Evolutionary conservation across 2,797 vertebrate species (phyloP).

Genomic region (Hapalemur alaotrensis): DNA sequence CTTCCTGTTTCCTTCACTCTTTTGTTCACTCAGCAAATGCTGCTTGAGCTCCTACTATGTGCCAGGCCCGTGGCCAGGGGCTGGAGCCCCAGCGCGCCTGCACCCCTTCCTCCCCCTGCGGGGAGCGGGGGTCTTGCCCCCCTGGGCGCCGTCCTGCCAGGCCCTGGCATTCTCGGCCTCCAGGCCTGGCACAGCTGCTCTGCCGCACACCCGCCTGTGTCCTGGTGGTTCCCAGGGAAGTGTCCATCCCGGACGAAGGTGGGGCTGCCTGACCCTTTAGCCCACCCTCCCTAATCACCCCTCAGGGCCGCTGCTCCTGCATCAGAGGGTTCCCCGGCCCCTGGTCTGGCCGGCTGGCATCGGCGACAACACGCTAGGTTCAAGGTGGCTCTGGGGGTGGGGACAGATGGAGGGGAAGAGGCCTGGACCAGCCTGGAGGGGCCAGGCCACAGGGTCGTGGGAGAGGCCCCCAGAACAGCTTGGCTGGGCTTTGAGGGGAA

Average conservation of each 20-base stretch:
- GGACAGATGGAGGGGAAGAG: neutral
- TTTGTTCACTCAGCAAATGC: fast-evolving
- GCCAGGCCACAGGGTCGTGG: no score
- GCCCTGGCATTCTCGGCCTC: fast-evolving
- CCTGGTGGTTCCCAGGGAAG: fast-evolving
- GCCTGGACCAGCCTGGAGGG: neutral
- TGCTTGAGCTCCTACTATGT: fast-evolving
- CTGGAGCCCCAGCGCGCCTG: neutral
- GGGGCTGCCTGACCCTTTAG: fast-evolving
- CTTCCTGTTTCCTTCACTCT: no score
- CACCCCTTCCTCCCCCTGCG: neutral
- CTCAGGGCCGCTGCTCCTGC: fast-evolving
- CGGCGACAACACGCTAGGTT: neutral
- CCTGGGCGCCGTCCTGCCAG: fast-evolving
- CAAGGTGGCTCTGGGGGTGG: neutral
- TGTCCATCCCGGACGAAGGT: neutral
- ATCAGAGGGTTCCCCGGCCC: neutral
- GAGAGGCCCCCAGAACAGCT: no score
- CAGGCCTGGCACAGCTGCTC: fast-evolving
- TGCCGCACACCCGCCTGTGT: fast-evolving
- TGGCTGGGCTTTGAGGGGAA: neutral
- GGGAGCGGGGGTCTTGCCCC: neutral
- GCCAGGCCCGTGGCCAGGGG: neutral
- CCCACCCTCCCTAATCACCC: neutral
- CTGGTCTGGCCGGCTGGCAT: fast-evolving